Conservation (phyloP, 1,140 invertebrate genomes). For the Cydia fagiglandana region DNA sequence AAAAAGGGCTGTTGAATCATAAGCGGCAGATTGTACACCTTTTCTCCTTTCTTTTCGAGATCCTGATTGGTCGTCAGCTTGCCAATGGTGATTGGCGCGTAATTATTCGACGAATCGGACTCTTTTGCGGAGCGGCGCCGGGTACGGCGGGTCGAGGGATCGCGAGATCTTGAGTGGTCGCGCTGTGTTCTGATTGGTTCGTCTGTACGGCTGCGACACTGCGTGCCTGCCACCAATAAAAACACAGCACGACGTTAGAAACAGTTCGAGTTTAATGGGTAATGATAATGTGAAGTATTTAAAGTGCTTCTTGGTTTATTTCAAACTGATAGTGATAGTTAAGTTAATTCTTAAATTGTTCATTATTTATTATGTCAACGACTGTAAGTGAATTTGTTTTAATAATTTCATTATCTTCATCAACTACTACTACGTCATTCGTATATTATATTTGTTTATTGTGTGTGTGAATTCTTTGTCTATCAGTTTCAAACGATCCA, state of each 20-base stretch:
- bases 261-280: slow-evolving; percentile 52
- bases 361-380: not conserved
- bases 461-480: not conserved
- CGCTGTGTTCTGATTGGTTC: slow-evolving; percentile 79
- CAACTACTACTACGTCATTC: not conserved
- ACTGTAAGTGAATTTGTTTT: not conserved
- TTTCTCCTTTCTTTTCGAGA: slow-evolving; percentile 73
- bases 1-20: slow-evolving; percentile 82
- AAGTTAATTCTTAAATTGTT: not conserved
- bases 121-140: slow-evolving; percentile 74
- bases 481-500: slow-evolving; percentile 30
- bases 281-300: slow-evolving; percentile 52
- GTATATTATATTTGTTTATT: not conserved
- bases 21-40: slow-evolving; percentile 77
- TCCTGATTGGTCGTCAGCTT: slow-evolving; percentile 79
- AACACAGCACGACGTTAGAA: slow-evolving; percentile 78
- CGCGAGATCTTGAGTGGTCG: slow-evolving; percentile 68
- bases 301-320: slow-evolving; percentile 36
- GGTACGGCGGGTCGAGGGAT: slow-evolving; percentile 57
- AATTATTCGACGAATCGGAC: slow-evolving; percentile 82
- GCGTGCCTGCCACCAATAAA: slow-evolving; percentile 78
- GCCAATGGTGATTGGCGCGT: slow-evolving; percentile 75
- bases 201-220: slow-evolving; percentile 75
- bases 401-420: not conserved
- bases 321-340: slow-evolving; percentile 6